phyloP scores from a whole-genome alignment of 1,140 invertebrate species.

The Bombus superbus region DNA sequence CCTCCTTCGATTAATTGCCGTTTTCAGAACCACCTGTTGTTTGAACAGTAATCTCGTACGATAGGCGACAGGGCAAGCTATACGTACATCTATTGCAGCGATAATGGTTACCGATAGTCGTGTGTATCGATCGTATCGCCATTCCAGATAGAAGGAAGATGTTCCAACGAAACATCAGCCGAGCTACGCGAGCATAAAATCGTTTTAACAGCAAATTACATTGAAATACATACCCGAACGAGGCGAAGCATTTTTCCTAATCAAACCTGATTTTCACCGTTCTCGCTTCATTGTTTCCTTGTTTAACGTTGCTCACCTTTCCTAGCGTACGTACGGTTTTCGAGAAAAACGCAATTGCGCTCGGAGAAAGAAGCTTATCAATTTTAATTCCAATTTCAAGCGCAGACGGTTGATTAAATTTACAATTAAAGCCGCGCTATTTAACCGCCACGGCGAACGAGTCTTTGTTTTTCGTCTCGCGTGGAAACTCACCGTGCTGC shows the following conservation, averaged over 20 bases:
- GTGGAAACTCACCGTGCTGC: too few species aligned
- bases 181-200: not conserved
- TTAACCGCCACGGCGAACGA: not conserved
- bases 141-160: not conserved
- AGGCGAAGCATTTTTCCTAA: not conserved
- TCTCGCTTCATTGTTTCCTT: not conserved
- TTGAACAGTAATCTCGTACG: slow-evolving; percentile 31
- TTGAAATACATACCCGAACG: not conserved
- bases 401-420: slow-evolving; percentile 20
- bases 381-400: slow-evolving; percentile 22
- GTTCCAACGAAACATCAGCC: not conserved
- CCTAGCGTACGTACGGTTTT: too few species aligned
- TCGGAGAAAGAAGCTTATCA: not conserved
- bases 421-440: slow-evolving; percentile 19
- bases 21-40: slow-evolving; percentile 53
- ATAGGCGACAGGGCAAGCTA: slow-evolving; percentile 10
- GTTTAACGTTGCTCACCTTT: too few species aligned
- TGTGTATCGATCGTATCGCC: not conserved
- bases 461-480: not conserved
- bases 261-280: not conserved
- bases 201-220: not conserved
- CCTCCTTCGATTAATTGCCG: slow-evolving; percentile 50
- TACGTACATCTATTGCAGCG: slow-evolving; percentile 19
- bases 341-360: not conserved
- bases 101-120: slow-evolving; percentile 36